Evolutionary conservation across 1,140 invertebrate genomes (phyloP), one percentile per base, ranked within the genome.

Genomic region (Parapsyche elsis): DNA sequence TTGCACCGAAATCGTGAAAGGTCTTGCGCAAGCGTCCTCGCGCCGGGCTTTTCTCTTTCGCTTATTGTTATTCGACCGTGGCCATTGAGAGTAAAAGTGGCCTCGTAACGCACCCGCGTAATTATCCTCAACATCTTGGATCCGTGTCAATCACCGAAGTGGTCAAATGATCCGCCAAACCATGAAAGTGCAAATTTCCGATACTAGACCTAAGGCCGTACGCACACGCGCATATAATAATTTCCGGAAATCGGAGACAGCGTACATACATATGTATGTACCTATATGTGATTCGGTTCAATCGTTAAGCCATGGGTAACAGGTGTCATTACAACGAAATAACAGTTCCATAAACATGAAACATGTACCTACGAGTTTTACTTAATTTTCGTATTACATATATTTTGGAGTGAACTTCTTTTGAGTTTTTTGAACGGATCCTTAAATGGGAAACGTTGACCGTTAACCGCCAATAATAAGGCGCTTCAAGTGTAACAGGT

Each of bases 61-160:
- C 74, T 80, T 59, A 80, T 80, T 80, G 79, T 80, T 80, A 80
- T 80, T 80, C 79, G 79, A 80, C 73, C 79, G 75, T 80, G 79
- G 79, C 61, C 79, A 80, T 59, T 23, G 79, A 80, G 79, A 80
- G 79, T 80, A 80, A 80, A 80, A 80, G 79, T 80, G 79, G 74
- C 74, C 71, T 71, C 19, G 59, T 59, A 67, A 77, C 44, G 73
- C 53, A 49, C 75, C 75, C 75, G 75, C 46, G 49, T 77, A 77
- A 77, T 77, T 77, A 67, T 26, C 71, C 71, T 23, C 21, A 67
- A 67, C 64, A 67, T 67, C 64, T 67, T 23, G 64, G 23, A 9
- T 23, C 21, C 23, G 24, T 67, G 64, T 67, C 64, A 67, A 67
- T 67, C 23, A 67, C 24, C 24, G 14, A 67, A 67, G 16, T 53